A percentile compares a stretch with the other conserved stretches of the same genome.
phyloP scores from a whole-genome alignment of 2,113 vertebrate genomes.

The Leptocoma aspasia region DNA sequence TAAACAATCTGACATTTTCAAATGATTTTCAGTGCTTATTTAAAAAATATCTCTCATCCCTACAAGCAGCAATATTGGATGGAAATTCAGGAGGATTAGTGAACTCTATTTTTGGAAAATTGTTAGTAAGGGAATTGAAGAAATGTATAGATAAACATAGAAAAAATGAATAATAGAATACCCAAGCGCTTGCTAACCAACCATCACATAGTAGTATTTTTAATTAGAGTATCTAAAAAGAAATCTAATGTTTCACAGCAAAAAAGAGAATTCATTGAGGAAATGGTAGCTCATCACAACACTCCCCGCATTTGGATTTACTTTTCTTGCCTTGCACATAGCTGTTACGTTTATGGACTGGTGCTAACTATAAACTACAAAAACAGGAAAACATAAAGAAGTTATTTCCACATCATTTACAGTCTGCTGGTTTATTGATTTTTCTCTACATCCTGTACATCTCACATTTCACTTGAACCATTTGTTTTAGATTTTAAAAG shows the following conservation, averaged over 20 bases:
- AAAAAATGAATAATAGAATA: neutral
- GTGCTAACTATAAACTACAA: constrained; percentile 21
- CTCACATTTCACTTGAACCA: constrained; percentile 1
- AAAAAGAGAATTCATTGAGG: neutral
- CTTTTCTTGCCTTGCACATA: neutral
- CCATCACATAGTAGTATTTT: neutral
- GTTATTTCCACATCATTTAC: constrained; percentile 31
- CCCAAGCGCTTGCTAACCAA: neutral
- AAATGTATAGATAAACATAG: neutral
- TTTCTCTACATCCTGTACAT: neutral
- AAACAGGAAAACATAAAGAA: constrained; percentile 1
- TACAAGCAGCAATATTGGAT: neutral
- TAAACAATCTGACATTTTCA: neutral
- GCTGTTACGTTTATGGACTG: neutral
- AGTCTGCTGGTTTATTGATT: constrained; percentile 44
- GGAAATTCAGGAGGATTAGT: neutral
- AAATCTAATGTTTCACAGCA: neutral
- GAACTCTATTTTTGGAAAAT: neutral
- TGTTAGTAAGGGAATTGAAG: neutral
- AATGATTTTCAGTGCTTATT: neutral
- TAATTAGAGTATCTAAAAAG: neutral
- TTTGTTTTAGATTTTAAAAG: constrained; percentile 40
- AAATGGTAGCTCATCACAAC: neutral
- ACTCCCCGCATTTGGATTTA: neutral
- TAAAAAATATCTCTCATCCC: neutral